A percentile compares a stretch with the other conserved stretches of the same genome.
These are phyloP conservation scores for Sminthopsis crassicaudata DNA, from an alignment of 2,113 vertebrate genomes.

Conservation along the genomic window DNA sequence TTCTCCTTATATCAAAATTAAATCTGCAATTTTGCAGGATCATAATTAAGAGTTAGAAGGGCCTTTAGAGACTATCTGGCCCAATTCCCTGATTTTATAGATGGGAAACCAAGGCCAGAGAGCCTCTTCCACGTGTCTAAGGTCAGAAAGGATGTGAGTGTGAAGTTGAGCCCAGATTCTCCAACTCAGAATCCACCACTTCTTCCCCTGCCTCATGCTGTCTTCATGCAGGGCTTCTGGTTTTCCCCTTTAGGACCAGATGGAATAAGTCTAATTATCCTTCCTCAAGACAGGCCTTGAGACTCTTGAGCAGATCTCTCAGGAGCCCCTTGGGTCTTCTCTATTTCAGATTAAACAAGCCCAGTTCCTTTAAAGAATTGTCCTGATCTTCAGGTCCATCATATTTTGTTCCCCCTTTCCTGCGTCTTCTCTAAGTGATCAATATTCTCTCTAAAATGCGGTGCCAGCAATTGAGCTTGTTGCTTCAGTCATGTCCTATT, in stretches of 20 bases:
- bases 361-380: not conserved
- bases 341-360: not conserved
- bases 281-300: not conserved
- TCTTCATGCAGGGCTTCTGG: not conserved
- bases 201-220: not conserved
- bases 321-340: not conserved
- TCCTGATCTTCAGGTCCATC: not conserved
- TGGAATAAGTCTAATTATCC: not conserved
- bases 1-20: not conserved
- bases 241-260: not conserved
- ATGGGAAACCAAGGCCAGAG: not conserved
- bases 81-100: not conserved
- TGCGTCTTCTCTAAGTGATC: not conserved
- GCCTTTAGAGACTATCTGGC: too few relatives aligned
- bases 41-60: not conserved
- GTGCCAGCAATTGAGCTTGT: not conserved
- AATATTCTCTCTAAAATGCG: not conserved
- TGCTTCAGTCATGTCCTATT: too few relatives aligned
- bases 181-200: not conserved
- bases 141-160: not conserved
- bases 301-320: not conserved
- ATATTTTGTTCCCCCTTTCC: not conserved
- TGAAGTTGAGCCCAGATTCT: not conserved
- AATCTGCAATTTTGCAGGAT: not conserved
- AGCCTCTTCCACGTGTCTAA: too few relatives aligned